Base-by-base conservation (phyloP, 2,888 invertebrate genomes). In the Drosophila pseudotakahashii region DNA sequence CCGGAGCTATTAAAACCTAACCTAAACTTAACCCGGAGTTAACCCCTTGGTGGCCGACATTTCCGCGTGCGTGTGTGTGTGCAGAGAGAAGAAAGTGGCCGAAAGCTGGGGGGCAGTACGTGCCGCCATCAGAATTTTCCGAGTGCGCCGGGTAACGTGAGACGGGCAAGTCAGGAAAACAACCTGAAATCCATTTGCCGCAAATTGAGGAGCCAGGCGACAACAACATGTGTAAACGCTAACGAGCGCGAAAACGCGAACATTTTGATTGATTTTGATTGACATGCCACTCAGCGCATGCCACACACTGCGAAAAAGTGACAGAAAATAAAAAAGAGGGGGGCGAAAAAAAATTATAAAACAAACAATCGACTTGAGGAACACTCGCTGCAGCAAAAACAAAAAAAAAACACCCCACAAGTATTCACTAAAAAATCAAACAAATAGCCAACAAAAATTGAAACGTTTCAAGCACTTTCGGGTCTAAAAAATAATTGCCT, bases 211-310 rank as follows among this genome's bases (percentile, higher is more conserved):
- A 58, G 44, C 57, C 50, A 42, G 32, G 32, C 50, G 34, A 39
- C 60, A 61, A 69, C 60, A 52, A 77, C 85, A 82, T 76, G 86
- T 82, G 83, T 80, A 62, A 80, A 73, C 68, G 80, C 74, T 76
- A 79, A 85, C 71, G 73, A 72, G 72, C 63, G 63, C 48, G 70
- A 72, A 54, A 71, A 55, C 50, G 71, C 51, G 58, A 64, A 52
- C 60, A 72, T 77, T 79, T 77, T 88, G 88, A 89, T 86, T 88
- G 88, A 89, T 88, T 84, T 88, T 89, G 88, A 88, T 89, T 89
- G 88, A 88, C 78, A 73, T 54, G 73, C 62, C 75, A 72, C 76
- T 74, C 70, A 68, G 37, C 34, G 50, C 19, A 48, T 13, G 48
- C 62, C 73, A 73, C 74, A 58, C 69, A 73, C 47, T 60, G 45